These are phyloP conservation scores for Rhagoletis pomonella DNA, from an alignment of 1,140 invertebrate genomes.

Conservation along the genomic window DNA sequence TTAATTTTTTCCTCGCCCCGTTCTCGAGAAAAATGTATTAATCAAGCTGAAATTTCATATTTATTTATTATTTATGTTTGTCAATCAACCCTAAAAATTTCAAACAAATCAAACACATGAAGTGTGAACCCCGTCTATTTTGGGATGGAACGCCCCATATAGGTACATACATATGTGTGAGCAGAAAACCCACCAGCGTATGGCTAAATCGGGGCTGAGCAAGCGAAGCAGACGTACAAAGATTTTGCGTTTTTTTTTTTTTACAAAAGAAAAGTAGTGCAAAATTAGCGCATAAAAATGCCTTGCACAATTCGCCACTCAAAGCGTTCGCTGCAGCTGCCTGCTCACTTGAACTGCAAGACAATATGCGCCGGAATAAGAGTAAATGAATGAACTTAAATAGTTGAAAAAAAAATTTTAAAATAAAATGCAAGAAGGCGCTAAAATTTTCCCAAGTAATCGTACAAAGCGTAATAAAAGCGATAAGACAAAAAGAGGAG, in stretches of 20 bases:
- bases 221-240: no score
- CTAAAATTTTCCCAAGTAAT: background rate
- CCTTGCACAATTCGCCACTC: background rate
- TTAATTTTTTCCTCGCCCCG: no score
- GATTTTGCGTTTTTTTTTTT: background rate
- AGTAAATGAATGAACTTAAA: constrained; percentile 43
- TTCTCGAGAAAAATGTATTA: no score
- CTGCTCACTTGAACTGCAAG: background rate
- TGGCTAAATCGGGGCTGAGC: no score
- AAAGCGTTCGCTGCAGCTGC: background rate
- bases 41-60: no score
- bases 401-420: background rate
- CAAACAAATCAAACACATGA: no score
- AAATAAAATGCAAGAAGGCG: background rate
- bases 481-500: background rate
- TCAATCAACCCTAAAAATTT: no score
- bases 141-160: no score
- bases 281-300: constrained; percentile 3
- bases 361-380: constrained; percentile 20
- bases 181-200: no score
- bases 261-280: background rate
- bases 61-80: no score
- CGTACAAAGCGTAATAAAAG: background rate
- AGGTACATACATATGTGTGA: no score
- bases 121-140: no score